Conservation (phyloP, 2,797 vertebrate genomes). For the Chelmon rostratus region DNA sequence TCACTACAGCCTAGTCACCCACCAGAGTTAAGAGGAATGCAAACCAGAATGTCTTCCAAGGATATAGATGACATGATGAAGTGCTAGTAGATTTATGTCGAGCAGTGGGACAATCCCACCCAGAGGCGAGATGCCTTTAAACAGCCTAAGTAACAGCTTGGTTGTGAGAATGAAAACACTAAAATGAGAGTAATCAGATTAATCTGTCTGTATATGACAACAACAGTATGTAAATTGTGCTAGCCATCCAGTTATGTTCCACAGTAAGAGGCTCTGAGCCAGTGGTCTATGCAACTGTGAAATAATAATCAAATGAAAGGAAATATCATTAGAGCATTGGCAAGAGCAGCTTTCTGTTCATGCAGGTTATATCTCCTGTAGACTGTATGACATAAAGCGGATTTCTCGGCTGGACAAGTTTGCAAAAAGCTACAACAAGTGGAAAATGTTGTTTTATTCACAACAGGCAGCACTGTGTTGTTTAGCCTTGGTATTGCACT, state of each 20-base stretch:
- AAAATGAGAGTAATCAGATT: background rate
- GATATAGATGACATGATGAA: conserved; percentile 30
- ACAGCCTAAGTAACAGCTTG: background rate
- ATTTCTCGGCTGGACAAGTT: background rate
- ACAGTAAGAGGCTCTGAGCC: background rate
- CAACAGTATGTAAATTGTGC: background rate
- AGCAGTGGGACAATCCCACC: conserved; percentile 30
- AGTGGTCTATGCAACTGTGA: background rate
- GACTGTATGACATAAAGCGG: background rate
- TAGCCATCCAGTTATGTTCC: background rate
- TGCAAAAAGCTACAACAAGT: background rate
- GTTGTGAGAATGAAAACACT: conserved; percentile 4
- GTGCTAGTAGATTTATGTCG: conserved; percentile 36
- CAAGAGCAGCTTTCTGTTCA: background rate
- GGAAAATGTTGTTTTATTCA: background rate
- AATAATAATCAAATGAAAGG: background rate
- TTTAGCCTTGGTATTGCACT: background rate
- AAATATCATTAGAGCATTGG: background rate
- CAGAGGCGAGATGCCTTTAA: conserved; percentile 18
- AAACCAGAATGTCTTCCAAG: conserved; percentile 15
- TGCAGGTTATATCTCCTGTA: background rate
- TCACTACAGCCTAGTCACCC: conserved; percentile 25
- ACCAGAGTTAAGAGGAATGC: conserved; percentile 19
- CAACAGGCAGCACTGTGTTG: background rate
- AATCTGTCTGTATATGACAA: background rate